A percentile compares a stretch with the other conserved stretches of the same genome.
These are phyloP conservation scores for Urocitellus parryii DNA, from an alignment of 2,113 vertebrate species.

Conservation along the genomic window DNA sequence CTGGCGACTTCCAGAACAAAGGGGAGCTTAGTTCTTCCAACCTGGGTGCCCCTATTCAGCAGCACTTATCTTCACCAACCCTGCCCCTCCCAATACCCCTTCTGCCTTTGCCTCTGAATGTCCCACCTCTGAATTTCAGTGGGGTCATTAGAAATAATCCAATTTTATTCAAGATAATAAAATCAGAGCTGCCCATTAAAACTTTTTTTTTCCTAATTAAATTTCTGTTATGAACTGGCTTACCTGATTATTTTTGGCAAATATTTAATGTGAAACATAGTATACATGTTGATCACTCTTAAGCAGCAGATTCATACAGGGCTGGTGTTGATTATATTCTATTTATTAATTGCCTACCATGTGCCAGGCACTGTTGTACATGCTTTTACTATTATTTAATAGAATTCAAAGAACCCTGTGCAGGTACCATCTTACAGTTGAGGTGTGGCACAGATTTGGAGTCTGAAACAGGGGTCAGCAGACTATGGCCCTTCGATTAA, in stretches of 20 bases:
- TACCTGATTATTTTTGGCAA: neutral
- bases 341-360: neutral
- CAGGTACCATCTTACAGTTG: neutral
- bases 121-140: neutral
- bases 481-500: neutral
- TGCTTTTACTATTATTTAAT: neutral
- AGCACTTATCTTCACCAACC: neutral
- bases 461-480: neutral
- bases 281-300: neutral
- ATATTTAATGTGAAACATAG: neutral
- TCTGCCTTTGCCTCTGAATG: neutral
- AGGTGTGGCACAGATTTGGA: neutral
- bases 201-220: neutral
- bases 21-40: neutral
- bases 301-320: neutral
- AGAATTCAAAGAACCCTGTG: neutral
- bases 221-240: neutral
- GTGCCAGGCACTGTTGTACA: neutral
- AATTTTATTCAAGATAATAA: neutral
- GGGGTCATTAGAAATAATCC: neutral
- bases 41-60: rapidly evolving
- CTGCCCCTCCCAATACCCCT: neutral
- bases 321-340: neutral
- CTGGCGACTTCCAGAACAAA: neutral
- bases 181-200: neutral